These are phyloP conservation scores for Hiodon tergisus DNA, from an alignment of 2,113 vertebrate genomes.

Conservation along the genomic window DNA sequence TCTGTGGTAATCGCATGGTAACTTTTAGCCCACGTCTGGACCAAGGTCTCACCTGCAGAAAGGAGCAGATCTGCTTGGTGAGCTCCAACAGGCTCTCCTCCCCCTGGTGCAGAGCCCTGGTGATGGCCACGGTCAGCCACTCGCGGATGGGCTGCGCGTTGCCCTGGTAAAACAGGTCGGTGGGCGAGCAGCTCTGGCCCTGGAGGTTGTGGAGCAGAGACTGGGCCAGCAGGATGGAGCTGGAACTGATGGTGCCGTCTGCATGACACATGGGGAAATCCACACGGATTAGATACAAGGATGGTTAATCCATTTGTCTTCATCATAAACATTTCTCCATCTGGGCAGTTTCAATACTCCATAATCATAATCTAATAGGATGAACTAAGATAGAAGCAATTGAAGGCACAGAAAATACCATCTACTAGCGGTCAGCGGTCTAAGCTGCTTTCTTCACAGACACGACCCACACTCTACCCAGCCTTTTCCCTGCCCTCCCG, in stretches of 20 bases:
- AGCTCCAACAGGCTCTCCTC: constrained; percentile 91
- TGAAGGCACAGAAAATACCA: no score
- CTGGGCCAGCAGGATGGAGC: constrained; percentile 86
- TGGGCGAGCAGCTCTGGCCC: constrained; percentile 87
- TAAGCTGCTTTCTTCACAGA: no score
- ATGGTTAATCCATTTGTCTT: background rate
- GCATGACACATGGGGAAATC: constrained; percentile 29
- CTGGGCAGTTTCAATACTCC: background rate
- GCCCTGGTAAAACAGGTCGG: constrained; percentile 94
- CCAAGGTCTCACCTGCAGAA: constrained; percentile 73
- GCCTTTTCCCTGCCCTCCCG: no score
- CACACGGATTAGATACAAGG: constrained; percentile 1
- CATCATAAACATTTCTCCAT: background rate
- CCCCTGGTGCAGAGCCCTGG: constrained; percentile 87
- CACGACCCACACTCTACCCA: background rate
- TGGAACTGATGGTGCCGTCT: constrained; percentile 93
- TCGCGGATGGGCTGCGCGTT: constrained; percentile 80
- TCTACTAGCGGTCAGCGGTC: no score
- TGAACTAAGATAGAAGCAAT: no score
- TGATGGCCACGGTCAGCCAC: constrained; percentile 91
- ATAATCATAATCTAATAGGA: background rate
- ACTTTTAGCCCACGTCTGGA: no score
- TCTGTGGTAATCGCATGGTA: no score
- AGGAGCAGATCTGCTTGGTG: constrained; percentile 91
- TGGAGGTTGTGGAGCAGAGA: constrained; percentile 86